Base-by-base conservation (phyloP, 2,888 invertebrate species). In the Dioctria linearis region DNA sequence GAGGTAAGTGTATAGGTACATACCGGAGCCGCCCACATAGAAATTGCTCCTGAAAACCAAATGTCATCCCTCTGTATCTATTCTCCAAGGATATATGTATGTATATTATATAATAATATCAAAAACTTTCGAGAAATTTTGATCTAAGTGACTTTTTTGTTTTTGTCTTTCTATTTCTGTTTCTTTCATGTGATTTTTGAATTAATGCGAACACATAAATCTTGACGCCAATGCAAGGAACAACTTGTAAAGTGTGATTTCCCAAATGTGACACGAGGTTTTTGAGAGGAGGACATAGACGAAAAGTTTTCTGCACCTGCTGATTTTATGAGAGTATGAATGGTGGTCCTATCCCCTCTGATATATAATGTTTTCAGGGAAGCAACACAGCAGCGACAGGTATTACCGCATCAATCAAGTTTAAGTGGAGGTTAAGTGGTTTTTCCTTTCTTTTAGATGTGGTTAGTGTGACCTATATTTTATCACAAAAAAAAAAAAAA, bases 221-320 rank as follows among this genome's bases (percentile, higher is more conserved):
- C 54, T 54, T 54, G 54, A n/a, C 8, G 11, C 6, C 54, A 54
- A 4, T 11, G 54, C 54, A 54, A 6, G 54, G n/a, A 25, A n/a
- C 54, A 54, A 54, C 54, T 54, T 54, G 54, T 54, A 54, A 54
- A 54, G 3, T 54, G 54, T 54, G 54, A 54, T 54, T 54, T 54
- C 11, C 11, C 54, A 54, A 54, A 54, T 54, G 54, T 54, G 54
- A 54, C 3, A 54, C 11, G 54, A 54, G 11, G n/a, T 54, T 54
- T 25, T 25, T 25, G 25, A 25, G 25, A 25, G 8, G n/a, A n/a
- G 54, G 54, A 54, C 11, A 25, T 25, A 25, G 25, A 25, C 25
- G 25, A 25, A 2, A 54, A 54, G 54, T 54, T 54, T 54, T n/a
- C 54, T 54, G 3, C 54, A 54, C 54, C 54, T 54, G 54, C 54